Conservation (phyloP, 1,140 invertebrate species). For the Sitodiplosis mosellana region DNA sequence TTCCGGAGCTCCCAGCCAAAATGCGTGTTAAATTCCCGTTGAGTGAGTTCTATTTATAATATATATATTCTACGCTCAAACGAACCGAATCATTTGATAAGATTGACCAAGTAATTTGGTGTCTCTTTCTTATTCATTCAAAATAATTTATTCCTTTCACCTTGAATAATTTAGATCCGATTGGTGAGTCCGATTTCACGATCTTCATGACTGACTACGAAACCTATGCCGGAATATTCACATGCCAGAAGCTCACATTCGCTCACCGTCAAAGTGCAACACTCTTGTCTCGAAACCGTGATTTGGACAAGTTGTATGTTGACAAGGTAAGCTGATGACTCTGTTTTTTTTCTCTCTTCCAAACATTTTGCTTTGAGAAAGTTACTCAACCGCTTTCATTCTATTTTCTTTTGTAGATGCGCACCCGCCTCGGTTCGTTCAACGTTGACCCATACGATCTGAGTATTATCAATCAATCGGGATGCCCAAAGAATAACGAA, state of each 20-base stretch:
- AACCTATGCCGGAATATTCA: slow-evolving; percentile 55
- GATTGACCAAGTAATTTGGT: no score
- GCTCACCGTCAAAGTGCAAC: slow-evolving; percentile 57
- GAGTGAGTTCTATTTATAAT: slow-evolving; percentile 38
- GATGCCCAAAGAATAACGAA: slow-evolving; percentile 34
- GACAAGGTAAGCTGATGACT: slow-evolving; percentile 35
- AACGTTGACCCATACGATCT: slow-evolving; percentile 56
- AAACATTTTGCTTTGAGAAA: no score
- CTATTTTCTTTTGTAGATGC: slow-evolving; percentile 30
- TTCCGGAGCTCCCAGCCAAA: slow-evolving; percentile 40
- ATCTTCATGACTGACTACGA: slow-evolving; percentile 57
- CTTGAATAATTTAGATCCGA: slow-evolving; percentile 34
- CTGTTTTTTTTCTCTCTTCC: slow-evolving; percentile 1
- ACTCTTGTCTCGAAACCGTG: slow-evolving; percentile 49
- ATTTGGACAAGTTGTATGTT: slow-evolving; percentile 42
- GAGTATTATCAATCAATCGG: slow-evolving; percentile 48
- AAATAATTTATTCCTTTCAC: no score
- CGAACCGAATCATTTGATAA: not conserved
- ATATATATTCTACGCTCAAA: not conserved
- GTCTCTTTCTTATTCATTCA: no score
- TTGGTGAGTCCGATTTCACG: slow-evolving; percentile 52
- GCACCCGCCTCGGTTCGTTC: slow-evolving; percentile 33
- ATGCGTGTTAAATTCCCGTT: slow-evolving; percentile 61
- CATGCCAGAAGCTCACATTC: slow-evolving; percentile 51
- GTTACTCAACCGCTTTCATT: no score